These are phyloP conservation scores for Acanthurus leucopareius DNA, from an alignment of 2,797 vertebrate genomes.

Conservation along the genomic window DNA sequence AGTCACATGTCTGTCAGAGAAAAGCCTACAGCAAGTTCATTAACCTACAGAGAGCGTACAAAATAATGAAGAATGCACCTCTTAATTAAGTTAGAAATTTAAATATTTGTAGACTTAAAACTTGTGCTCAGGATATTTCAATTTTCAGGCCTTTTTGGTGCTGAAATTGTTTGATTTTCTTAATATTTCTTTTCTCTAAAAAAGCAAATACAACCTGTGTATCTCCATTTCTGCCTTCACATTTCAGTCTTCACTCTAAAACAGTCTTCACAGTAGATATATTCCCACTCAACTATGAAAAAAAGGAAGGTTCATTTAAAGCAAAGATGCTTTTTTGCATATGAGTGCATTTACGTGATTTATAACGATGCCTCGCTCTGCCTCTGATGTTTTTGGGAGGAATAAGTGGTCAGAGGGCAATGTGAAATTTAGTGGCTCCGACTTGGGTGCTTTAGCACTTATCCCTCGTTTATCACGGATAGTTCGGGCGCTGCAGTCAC, in stretches of 20 bases:
- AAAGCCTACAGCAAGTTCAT: not conserved
- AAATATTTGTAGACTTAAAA: not conserved
- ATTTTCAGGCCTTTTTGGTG: not conserved
- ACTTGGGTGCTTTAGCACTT: slow-evolving; percentile 73
- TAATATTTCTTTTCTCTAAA: not conserved
- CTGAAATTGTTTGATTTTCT: not conserved
- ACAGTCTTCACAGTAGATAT: slow-evolving; percentile 60
- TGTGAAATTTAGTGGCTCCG: slow-evolving; percentile 69
- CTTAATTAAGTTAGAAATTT: not conserved
- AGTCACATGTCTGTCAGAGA: not conserved
- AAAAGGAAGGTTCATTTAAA: slow-evolving; percentile 65
- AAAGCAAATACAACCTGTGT: not conserved
- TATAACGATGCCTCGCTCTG: slow-evolving; percentile 51
- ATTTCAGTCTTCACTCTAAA: slow-evolving; percentile 43
- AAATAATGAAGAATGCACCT: not conserved
- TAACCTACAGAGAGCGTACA: not conserved
- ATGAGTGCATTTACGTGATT: slow-evolving; percentile 76
- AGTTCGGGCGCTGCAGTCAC: slow-evolving; percentile 51
- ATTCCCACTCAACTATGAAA: slow-evolving; percentile 46
- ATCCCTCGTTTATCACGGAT: slow-evolving; percentile 78
- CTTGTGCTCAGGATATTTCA: not conserved
- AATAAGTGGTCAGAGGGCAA: slow-evolving; percentile 62
- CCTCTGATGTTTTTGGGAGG: slow-evolving; percentile 72
- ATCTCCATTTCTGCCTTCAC: slow-evolving; percentile 7
- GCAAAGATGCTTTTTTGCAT: slow-evolving; percentile 53